Conservation (phyloP, 2,797 vertebrate species). For the Eulemur mongoz region DNA sequence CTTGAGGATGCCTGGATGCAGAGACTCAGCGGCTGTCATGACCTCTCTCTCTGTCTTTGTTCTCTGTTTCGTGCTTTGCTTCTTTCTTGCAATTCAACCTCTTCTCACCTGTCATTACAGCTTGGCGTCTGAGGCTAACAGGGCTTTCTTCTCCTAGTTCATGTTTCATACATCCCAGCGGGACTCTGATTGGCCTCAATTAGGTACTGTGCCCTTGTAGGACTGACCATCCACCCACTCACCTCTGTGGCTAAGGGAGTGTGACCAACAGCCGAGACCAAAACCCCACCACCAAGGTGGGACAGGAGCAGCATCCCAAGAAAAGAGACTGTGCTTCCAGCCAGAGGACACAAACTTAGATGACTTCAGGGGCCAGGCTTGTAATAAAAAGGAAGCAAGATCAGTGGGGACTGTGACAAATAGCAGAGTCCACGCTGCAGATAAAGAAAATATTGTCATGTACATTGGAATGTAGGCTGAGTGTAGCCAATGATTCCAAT, state of each 20-base stretch:
- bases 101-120: not conserved
- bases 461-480: conserved; percentile 33
- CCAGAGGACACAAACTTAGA: not conserved
- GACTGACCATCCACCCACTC: not conserved
- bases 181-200: not conserved
- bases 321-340: not conserved
- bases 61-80: not conserved
- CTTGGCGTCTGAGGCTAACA: not conserved
- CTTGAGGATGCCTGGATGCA: not conserved
- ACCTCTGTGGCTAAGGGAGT: not conserved
- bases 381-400: conserved; percentile 16
- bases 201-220: not conserved
- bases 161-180: not conserved
- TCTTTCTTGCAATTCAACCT: not conserved
- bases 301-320: not conserved
- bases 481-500: not conserved
- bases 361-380: not conserved
- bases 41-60: not conserved
- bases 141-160: not conserved
- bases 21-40: not conserved
- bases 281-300: not conserved
- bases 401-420: not conserved
- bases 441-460: conserved; percentile 54
- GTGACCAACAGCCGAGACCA: not conserved
- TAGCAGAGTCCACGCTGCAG: not conserved